Conservation (phyloP, 2,113 vertebrate species). For the Nicator chloris region DNA sequence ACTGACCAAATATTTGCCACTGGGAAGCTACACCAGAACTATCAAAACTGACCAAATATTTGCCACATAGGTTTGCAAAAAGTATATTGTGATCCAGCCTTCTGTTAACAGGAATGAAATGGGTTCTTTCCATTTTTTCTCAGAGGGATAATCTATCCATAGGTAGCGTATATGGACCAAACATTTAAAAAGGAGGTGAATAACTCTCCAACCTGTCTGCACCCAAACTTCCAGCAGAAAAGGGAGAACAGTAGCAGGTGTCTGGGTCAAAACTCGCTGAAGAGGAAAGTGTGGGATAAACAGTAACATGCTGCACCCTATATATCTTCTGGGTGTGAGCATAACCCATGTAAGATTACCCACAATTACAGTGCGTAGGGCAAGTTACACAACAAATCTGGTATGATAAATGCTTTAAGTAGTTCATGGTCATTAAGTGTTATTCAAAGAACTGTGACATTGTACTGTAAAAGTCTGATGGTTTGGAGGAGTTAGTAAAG, state of each 20-base stretch:
- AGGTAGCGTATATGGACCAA: background rate
- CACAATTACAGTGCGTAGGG: background rate
- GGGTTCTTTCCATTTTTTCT: background rate
- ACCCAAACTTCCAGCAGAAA: background rate
- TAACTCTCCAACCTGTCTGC: too few species aligned
- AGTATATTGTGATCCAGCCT: background rate
- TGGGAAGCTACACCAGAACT: background rate
- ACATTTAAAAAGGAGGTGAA: background rate
- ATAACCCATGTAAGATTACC: background rate
- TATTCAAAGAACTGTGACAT: slow-evolving; percentile 3
- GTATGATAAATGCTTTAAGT: slow-evolving; percentile 14
- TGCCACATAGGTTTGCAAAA: background rate
- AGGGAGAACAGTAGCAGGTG: background rate
- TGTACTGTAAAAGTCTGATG: background rate
- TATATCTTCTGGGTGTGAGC: background rate
- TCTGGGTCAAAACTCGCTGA: background rate
- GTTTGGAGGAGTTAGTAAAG: background rate
- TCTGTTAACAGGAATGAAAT: background rate
- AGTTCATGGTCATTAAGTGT: slow-evolving; percentile 24
- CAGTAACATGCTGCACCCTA: background rate
- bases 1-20: too few species aligned
- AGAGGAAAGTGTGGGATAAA: background rate
- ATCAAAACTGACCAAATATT: background rate
- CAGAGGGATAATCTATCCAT: background rate
- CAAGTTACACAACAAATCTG: background rate